Percentiles rank a stretch among this genome's conserved stretches.
Evolutionary conservation across 1,140 invertebrate genomes (phyloP).

Genomic region (Meloidogyne hapla): DNA sequence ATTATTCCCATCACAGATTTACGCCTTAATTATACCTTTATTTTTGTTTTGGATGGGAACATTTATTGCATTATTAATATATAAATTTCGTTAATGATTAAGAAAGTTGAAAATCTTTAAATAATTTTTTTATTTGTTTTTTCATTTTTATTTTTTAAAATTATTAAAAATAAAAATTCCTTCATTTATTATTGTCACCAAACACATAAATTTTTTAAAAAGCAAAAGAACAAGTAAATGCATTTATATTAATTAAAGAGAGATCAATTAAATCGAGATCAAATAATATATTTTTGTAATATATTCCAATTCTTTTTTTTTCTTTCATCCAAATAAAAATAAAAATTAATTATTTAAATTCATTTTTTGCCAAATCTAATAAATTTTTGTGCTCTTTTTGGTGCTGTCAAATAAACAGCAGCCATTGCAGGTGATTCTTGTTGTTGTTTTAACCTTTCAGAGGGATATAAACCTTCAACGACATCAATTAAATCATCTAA

Average conservation of each 20-base stretch:
- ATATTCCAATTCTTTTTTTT: too few relatives aligned
- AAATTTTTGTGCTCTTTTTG: slow-evolving; percentile 38
- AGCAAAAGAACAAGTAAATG: background rate
- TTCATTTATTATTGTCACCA: background rate
- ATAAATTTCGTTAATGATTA: background rate
- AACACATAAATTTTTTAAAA: slow-evolving; percentile 1
- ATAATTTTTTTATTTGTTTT: background rate
- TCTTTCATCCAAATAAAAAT: background rate
- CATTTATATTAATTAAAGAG: background rate
- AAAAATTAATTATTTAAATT: background rate
- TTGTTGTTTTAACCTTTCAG: slow-evolving; percentile 5
- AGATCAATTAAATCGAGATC: slow-evolving; percentile 1
- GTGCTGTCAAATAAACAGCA: slow-evolving; percentile 15
- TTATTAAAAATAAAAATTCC: background rate
- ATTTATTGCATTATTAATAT: slow-evolving; percentile 12
- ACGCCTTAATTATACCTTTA: slow-evolving; percentile 17
- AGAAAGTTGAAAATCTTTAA: too few relatives aligned
- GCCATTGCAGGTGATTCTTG: background rate
- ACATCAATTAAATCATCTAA: slow-evolving; percentile 20
- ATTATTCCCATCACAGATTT: slow-evolving; percentile 24
- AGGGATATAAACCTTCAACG: slow-evolving; percentile 13
- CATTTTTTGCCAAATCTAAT: slow-evolving; percentile 32
- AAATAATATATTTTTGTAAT: background rate
- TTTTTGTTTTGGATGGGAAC: slow-evolving; percentile 24
- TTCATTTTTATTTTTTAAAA: background rate